Conservation (phyloP, 2,797 vertebrate species). For the Channallabes apus region DNA sequence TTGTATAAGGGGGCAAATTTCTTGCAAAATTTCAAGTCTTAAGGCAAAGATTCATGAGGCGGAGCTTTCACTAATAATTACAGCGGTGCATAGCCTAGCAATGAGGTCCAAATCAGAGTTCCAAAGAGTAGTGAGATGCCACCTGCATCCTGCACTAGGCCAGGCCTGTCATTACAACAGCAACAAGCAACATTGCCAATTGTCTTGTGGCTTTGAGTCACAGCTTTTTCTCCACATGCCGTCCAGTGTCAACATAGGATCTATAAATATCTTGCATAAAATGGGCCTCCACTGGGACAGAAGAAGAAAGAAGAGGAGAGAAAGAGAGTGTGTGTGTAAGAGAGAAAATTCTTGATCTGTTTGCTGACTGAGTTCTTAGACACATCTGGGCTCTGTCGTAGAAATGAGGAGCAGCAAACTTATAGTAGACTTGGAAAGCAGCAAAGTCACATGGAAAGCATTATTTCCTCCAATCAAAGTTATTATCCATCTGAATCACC, state of each 20-base stretch:
- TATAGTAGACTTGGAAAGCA: slow-evolving; percentile 38
- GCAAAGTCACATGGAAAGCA: slow-evolving; percentile 53
- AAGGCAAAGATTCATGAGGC: no score
- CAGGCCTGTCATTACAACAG: slow-evolving; percentile 64
- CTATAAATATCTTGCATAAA: slow-evolving; percentile 67
- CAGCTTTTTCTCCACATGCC: slow-evolving; percentile 70
- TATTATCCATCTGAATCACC: slow-evolving; percentile 54
- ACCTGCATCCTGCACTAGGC: slow-evolving; percentile 64
- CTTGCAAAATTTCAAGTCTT: no score
- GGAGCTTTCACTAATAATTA: no score
- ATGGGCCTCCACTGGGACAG: slow-evolving; percentile 54
- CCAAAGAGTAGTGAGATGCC: slow-evolving; percentile 64
- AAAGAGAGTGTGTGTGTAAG: slow-evolving; percentile 12
- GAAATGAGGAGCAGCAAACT: slow-evolving; percentile 38
- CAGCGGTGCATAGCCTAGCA: no score
- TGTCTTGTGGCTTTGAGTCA: slow-evolving; percentile 73
- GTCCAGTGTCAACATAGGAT: slow-evolving; percentile 76
- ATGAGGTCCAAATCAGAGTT: background rate
- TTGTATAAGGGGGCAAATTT: no score
- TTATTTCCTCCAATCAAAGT: slow-evolving; percentile 53
- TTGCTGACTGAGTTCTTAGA: slow-evolving; percentile 49
- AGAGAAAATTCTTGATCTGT: slow-evolving; percentile 44
- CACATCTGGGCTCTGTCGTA: slow-evolving; percentile 48
- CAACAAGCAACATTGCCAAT: slow-evolving; percentile 66
- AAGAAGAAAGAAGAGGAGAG: background rate